Base-by-base conservation (phyloP, 1,140 invertebrate species). In the Papilio dardanus region DNA sequence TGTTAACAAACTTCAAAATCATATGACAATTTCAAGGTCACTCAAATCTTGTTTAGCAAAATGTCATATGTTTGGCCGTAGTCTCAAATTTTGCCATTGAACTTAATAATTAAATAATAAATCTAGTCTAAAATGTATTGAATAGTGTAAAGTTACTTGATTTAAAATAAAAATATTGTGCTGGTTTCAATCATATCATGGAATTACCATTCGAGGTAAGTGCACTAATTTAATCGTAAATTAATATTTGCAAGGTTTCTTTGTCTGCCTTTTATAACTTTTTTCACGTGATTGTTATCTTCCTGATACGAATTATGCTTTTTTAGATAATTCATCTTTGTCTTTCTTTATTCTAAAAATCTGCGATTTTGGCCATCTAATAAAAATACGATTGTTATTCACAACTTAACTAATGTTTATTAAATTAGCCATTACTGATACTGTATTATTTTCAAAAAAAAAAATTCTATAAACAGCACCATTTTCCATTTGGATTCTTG, bases 121-220 rank as follows among this genome's bases (percentile, higher is more conserved):
- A 21, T 58, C 24, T 73, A 24, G 50, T 73, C 42, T 16, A 35
- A 73, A 33, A 35, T 31, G 33, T 50, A 7, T 58, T 24, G 33
- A n/a, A 62, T 50, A 28, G 40, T 74, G 54, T 62, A 69, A 69
- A 62, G 54, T 62, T 58, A 4, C 21, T 62, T 0, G 14, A 14
- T n/a, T 14, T 65, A 21, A 58, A 75, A 58, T 24, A 37, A 30
- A 62, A 28, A 62, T 8, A 62, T 62, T 28, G 24, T 28, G 24
- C 54, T 28, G 10, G 28, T 33, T 19, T 2, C 14, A 31, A 73
- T n/a, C 33, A 16, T n/a, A 73, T n/a, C 8, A 77, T 83, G 83
- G 87, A 89, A 71, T 78, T 91, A 73, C 89, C 89, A 8, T 91
- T 84, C 79, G 91, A 92, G 86, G 91, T 92, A 85, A 31, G 83